These are phyloP conservation scores for Marmota monax DNA, from an alignment of 2,113 vertebrate species.

Conservation along the genomic window DNA sequence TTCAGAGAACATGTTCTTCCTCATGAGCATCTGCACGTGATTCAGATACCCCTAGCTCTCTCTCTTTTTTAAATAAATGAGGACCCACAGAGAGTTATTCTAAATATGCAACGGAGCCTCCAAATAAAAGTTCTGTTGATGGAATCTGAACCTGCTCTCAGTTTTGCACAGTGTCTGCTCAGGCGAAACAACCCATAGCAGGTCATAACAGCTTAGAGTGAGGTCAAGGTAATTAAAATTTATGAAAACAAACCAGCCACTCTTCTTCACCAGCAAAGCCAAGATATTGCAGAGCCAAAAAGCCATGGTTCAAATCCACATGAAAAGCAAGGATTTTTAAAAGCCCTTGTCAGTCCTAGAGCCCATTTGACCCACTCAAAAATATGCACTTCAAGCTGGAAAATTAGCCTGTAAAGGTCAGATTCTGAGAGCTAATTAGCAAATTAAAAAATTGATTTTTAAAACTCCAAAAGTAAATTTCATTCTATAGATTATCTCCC, in stretches of 20 bases:
- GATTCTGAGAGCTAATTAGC: neutral
- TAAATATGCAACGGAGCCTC: neutral
- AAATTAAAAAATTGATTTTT: constrained; percentile 1
- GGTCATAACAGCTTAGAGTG: neutral
- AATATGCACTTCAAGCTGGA: neutral
- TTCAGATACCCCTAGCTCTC: no score
- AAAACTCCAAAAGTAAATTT: neutral
- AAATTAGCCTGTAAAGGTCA: neutral
- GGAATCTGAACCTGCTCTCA: neutral
- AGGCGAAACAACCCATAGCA: neutral
- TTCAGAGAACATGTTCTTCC: neutral
- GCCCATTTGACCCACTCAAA: neutral
- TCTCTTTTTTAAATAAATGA: no score
- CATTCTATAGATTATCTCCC: neutral
- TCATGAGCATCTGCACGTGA: neutral
- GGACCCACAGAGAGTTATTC: neutral
- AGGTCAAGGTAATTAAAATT: neutral
- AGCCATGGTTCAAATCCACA: neutral
- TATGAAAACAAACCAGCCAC: neutral
- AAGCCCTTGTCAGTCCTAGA: neutral
- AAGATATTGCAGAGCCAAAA: neutral
- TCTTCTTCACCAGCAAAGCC: constrained; percentile 9
- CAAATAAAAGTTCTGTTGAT: neutral
- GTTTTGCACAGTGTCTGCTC: neutral
- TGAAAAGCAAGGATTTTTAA: neutral